phyloP scores from a whole-genome alignment of 2,888 invertebrate genomes.

The Girardia tigrina region DNA sequence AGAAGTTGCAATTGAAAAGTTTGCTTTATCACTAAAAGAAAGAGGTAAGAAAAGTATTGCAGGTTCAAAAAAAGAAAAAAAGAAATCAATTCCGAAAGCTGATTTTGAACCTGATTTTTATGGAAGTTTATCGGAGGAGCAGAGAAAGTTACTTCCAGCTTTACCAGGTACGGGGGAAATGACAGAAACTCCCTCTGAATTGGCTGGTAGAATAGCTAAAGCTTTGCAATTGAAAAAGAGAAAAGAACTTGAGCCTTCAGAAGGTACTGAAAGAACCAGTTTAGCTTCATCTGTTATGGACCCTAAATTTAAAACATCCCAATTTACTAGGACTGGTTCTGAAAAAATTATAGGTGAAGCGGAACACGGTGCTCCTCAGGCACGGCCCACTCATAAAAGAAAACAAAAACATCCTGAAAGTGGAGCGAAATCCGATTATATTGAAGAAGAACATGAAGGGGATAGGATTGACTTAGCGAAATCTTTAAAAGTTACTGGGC shows the following conservation, averaged over 20 bases:
- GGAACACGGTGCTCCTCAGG: too few species aligned
- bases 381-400: too few species aligned
- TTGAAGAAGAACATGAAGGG: too few species aligned
- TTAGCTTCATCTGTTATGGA: too few species aligned
- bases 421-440: too few species aligned
- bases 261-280: background rate
- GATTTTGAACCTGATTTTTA: background rate
- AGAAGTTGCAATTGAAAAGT: background rate
- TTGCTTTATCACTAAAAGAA: background rate
- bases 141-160: background rate
- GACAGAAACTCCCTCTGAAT: background rate
- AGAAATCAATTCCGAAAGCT: background rate
- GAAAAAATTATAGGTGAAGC: too few species aligned
- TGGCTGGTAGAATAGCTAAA: background rate
- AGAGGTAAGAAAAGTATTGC: background rate
- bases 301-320: too few species aligned
- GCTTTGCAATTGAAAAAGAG: background rate
- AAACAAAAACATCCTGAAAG: too few species aligned
- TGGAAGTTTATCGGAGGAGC: background rate
- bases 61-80: background rate
- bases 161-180: background rate
- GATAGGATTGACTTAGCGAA: too few species aligned
- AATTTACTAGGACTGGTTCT: too few species aligned
- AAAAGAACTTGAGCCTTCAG: background rate
- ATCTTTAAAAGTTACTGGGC: too few species aligned